These are phyloP conservation scores for Pteropus alecto DNA, from an alignment of 2,113 vertebrate genomes.

Conservation along the genomic window DNA sequence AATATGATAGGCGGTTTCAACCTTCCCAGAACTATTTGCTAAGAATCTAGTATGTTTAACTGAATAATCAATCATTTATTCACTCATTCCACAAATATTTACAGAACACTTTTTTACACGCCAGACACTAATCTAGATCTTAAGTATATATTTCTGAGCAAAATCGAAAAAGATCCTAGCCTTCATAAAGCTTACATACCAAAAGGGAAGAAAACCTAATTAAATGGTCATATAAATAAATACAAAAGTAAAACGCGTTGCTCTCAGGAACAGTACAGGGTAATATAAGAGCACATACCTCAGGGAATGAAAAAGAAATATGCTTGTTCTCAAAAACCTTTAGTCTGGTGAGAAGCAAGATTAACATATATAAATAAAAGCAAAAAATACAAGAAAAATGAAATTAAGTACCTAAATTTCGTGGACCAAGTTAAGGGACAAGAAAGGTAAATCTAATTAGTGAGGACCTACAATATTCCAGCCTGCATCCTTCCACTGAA, in stretches of 20 bases:
- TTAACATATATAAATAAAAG: not conserved
- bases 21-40: constrained; percentile 16
- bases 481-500: not conserved
- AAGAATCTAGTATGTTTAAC: constrained; percentile 26
- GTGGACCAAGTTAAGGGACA: not conserved
- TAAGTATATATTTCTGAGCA: constrained; percentile 42
- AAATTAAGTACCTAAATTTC: not conserved
- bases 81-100: constrained; percentile 48
- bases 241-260: not conserved
- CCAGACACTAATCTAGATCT: constrained; percentile 3
- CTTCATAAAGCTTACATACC: constrained; percentile 1
- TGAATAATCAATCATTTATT: constrained; percentile 29
- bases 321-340: not conserved
- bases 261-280: not conserved
- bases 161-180: not conserved
- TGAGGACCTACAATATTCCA: not conserved
- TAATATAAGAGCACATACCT: not conserved
- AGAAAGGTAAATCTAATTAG: not conserved
- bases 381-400: not conserved
- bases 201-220: constrained; percentile 27
- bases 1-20: constrained; percentile 14
- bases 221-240: constrained; percentile 20
- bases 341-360: not conserved
- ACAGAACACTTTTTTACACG: constrained; percentile 23
- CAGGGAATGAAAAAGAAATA: not conserved